Evolutionary conservation across 2,113 vertebrate genomes (phyloP), one percentile per base, ranked within the genome.

Genomic region (Oxyruncus cristatus): DNA sequence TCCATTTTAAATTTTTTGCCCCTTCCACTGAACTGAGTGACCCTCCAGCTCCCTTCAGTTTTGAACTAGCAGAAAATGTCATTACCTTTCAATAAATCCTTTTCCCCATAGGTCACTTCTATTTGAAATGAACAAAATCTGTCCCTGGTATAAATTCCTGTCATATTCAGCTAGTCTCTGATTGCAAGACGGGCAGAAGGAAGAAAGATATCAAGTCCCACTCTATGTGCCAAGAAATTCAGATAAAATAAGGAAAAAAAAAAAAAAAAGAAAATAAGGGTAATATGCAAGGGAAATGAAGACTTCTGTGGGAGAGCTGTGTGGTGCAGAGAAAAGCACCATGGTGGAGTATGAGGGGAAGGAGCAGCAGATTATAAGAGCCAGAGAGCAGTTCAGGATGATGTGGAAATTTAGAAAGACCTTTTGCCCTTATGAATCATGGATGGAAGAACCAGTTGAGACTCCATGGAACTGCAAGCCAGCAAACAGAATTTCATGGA

Each of bases 361-460:
- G 82, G 26, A 28, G 24, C 11, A 33, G 32, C 8, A 71, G 73
- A 6, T 20, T 30, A 3, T 23, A 19, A 68, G 28, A 86, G 27
- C 39, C 39, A 72, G 39, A 71, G 73, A 63, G 66, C 1, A 4
- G 3, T 15, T 90, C 53, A 59, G 70, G 75, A 13, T 41, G 17
- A 67, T 90, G 84, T 47, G 67, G 95, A 96, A 89, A 95, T 78
- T 50, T 73, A 35, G 55, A 1, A 15, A 80, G 97, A 92, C 97
- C 96, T 98, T 98, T 95, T 97, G 95, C 87, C 96, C 96, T 96
- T 46, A 77, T 96, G 97, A 96, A 96, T 97, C 89, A 96, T 89
- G 88, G 17, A 95, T 92, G n/a, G 44, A 65, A 85, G 62, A 96
- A 96, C 55, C 35, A 78, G 59, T 4, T 42, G 91, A 92, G 83